These are phyloP conservation scores for Lepidurus couesii DNA, from an alignment of 1,140 invertebrate genomes.

Conservation along the genomic window DNA sequence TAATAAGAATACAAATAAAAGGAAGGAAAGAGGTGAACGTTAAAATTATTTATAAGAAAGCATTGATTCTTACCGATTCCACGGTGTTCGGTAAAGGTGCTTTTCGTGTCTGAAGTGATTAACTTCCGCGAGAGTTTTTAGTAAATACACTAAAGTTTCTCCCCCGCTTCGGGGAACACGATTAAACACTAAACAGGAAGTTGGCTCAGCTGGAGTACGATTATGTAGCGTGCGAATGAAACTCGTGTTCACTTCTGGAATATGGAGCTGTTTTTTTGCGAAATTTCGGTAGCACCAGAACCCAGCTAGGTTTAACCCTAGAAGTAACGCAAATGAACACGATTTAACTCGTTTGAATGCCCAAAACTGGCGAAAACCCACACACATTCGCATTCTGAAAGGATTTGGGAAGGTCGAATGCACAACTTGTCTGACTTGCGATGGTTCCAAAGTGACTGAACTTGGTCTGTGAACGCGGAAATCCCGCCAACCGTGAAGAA, in stretches of 20 bases:
- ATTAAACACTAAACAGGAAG: slow-evolving; percentile 28
- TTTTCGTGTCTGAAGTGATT: slow-evolving; percentile 37
- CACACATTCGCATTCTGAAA: too few species aligned
- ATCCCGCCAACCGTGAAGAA: background rate
- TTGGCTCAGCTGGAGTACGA: background rate
- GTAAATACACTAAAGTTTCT: slow-evolving; percentile 26
- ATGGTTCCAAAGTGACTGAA: background rate
- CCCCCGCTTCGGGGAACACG: slow-evolving; percentile 32
- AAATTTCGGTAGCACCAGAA: background rate
- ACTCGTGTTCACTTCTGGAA: background rate
- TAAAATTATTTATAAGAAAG: background rate
- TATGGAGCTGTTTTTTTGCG: background rate
- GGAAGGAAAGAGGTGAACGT: slow-evolving; percentile 4
- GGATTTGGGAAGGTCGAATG: too few species aligned
- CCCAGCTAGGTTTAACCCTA: background rate
- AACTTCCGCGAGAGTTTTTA: slow-evolving; percentile 26
- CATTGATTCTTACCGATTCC: slow-evolving; percentile 40
- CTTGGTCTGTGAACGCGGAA: background rate
- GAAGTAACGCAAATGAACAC: background rate
- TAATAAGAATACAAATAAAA: background rate
- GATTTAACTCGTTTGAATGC: too few species aligned
- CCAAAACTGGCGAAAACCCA: too few species aligned
- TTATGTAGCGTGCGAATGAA: background rate
- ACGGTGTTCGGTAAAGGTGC: slow-evolving; percentile 43
- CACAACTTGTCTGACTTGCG: background rate